A percentile compares a stretch with the other conserved stretches of the same genome.
Evolutionary conservation across 1,140 invertebrate genomes (phyloP).

Genomic region (Aphidius ervi): DNA sequence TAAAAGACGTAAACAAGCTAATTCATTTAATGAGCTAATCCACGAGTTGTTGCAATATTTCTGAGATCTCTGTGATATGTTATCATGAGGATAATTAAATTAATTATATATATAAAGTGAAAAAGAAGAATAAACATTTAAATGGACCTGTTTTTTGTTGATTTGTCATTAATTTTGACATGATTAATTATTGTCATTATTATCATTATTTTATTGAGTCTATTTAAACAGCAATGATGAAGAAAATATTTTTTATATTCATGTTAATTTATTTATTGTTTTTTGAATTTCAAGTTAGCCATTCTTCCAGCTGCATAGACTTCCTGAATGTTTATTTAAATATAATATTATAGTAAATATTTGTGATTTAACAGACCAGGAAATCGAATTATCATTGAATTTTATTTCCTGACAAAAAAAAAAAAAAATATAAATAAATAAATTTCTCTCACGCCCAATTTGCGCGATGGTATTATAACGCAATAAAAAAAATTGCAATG

Average conservation of each 20-base stretch:
- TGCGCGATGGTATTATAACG: background rate
- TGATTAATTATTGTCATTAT: background rate
- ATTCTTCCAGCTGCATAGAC: too few species aligned
- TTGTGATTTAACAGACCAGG: background rate
- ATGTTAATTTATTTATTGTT: too few species aligned
- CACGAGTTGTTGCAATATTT: conserved; percentile 23
- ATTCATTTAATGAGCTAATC: conserved; percentile 28
- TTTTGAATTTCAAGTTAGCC: too few species aligned
- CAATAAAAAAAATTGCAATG: conserved; percentile 6
- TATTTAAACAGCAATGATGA: too few species aligned
- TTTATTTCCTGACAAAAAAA: too few species aligned
- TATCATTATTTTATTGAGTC: too few species aligned
- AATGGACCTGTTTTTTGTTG: background rate
- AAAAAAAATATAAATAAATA: too few species aligned
- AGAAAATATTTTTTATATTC: too few species aligned
- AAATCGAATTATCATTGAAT: background rate
- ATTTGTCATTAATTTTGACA: too few species aligned
- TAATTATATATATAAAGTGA: conserved; percentile 25
- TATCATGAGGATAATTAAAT: conserved; percentile 36
- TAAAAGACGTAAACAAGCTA: conserved; percentile 14
- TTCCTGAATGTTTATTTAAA: too few species aligned
- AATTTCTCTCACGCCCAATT: background rate
- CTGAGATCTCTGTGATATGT: conserved; percentile 24
- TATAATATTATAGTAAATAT: too few species aligned
- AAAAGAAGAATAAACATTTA: conserved; percentile 10